phyloP scores from a whole-genome alignment of 2,888 invertebrate genomes.

The Nomada fabriciana region DNA sequence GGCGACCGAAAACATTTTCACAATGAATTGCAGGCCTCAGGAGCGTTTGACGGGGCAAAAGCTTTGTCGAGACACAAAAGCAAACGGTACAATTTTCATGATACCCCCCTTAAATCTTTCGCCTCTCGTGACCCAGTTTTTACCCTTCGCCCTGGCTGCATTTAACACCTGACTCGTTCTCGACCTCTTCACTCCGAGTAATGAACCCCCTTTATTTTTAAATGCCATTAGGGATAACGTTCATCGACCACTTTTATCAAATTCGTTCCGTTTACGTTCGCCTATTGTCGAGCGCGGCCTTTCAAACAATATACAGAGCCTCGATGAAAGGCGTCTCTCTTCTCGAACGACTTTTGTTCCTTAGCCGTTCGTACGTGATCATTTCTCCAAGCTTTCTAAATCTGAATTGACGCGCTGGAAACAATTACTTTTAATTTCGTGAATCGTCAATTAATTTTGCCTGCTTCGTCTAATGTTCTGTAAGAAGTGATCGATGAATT shows the following conservation, averaged over 20 bases:
- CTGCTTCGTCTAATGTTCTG: no score
- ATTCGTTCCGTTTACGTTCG: constrained; percentile 28
- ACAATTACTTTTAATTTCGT: no score
- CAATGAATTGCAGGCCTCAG: neutral
- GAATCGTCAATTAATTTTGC: no score
- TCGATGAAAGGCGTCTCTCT: neutral
- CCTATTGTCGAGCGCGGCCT: constrained; percentile 10
- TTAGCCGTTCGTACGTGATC: no score
- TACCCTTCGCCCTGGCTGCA: constrained; percentile 47
- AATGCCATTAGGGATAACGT: constrained; percentile 57
- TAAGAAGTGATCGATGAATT: no score
- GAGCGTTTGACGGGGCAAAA: neutral
- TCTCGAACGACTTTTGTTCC: constrained; percentile 1
- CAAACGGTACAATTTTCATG: constrained; percentile 48
- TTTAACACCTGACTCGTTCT: constrained; percentile 66
- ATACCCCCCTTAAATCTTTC: constrained; percentile 58
- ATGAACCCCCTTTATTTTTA: constrained; percentile 61
- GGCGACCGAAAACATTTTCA: neutral
- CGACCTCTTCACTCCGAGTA: constrained; percentile 51
- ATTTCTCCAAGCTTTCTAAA: no score
- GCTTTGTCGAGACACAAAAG: constrained; percentile 20
- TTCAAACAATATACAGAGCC: neutral
- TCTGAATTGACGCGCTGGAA: no score
- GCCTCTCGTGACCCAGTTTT: constrained; percentile 61
- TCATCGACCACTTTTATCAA: constrained; percentile 44